These are phyloP conservation scores for Drosophila serrata DNA, from an alignment of 1,140 invertebrate species.

Conservation along the genomic window DNA sequence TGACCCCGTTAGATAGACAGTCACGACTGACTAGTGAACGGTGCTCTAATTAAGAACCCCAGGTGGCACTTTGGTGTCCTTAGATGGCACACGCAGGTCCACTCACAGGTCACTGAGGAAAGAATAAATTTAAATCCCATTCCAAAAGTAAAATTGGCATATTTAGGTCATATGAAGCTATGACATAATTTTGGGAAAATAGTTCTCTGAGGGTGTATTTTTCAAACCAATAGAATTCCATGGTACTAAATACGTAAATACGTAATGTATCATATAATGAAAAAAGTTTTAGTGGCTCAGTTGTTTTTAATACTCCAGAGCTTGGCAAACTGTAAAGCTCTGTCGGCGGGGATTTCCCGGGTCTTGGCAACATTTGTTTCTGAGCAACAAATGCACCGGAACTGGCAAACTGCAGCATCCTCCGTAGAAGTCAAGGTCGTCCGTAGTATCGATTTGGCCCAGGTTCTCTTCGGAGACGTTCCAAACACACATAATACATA, in stretches of 20 bases:
- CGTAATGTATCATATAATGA: no score
- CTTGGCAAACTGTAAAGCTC: conserved; percentile 51
- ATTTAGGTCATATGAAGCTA: not conserved
- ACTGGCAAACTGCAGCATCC: conserved; percentile 40
- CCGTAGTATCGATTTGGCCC: conserved; percentile 56
- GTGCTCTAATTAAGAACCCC: conserved; percentile 57
- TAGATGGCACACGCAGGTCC: conserved; percentile 35
- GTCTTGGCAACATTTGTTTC: conserved; percentile 51
- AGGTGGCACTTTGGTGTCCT: conserved; percentile 46
- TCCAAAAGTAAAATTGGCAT: not conserved
- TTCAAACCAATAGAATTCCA: not conserved
- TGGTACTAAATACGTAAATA: not conserved
- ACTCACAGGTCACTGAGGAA: conserved; percentile 13
- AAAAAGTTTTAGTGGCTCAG: not conserved
- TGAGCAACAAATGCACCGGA: conserved; percentile 56
- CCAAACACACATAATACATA: conserved; percentile 17
- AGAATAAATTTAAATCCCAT: not conserved
- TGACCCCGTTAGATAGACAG: conserved; percentile 67
- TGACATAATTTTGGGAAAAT: not conserved
- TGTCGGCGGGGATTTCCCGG: not conserved
- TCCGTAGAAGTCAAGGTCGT: conserved; percentile 61
- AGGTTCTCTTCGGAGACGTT: not conserved
- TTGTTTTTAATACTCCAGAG: not conserved
- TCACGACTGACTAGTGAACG: conserved; percentile 55
- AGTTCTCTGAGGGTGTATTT: not conserved